Conservation (phyloP, 2,888 invertebrate species). For the Podotricha telesiphe region DNA sequence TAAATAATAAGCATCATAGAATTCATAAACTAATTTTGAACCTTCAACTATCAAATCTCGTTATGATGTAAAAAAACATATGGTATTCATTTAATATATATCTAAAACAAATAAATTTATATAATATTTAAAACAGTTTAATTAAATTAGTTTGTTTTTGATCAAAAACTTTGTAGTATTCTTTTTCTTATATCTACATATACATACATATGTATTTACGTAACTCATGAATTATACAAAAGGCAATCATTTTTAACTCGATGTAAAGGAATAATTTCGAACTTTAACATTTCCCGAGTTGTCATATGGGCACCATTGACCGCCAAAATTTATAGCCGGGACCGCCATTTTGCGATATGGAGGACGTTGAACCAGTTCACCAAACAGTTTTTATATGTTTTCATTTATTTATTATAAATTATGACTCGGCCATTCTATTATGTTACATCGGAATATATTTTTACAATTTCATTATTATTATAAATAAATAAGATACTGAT, state of each 20-base stretch:
- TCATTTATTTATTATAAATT: conserved; percentile 12
- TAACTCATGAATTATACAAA: conserved; percentile 8
- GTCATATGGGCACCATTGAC: conserved; percentile 57
- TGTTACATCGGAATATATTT: neutral
- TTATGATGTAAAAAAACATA: no score
- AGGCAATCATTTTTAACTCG: conserved; percentile 9
- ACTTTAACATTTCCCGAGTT: conserved; percentile 53
- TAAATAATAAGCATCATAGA: no score
- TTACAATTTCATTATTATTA: neutral
- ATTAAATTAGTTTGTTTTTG: neutral
- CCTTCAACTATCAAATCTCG: no score
- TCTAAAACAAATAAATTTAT: no score
- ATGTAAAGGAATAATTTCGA: conserved; percentile 29
- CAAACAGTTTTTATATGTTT: conserved; percentile 37
- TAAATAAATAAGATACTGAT: no score
- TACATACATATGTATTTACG: no score
- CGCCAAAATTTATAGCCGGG: conserved; percentile 61
- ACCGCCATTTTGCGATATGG: conserved; percentile 48
- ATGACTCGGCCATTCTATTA: neutral
- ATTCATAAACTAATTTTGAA: no score
- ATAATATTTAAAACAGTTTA: no score
- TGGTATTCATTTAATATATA: no score
- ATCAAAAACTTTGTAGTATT: neutral
- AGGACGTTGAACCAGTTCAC: conserved; percentile 46
- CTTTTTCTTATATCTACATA: neutral